Evolutionary conservation across 2,888 invertebrate species (phyloP).

Genomic region (Oscheius onirici): DNA sequence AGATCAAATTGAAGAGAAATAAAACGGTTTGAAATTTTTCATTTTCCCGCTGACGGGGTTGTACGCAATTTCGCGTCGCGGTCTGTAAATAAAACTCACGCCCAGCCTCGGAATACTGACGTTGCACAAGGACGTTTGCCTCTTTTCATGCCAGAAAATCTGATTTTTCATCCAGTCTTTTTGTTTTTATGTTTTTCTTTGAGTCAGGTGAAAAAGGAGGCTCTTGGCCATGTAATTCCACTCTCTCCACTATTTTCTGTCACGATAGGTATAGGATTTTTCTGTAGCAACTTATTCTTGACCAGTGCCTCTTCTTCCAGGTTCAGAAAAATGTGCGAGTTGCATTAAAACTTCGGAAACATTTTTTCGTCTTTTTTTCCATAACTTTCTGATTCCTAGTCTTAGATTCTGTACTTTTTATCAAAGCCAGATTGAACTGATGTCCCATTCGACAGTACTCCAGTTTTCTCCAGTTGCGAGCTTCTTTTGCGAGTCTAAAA

Average conservation of each 20-base stretch:
- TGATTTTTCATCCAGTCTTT: neutral
- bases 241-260: too few species aligned
- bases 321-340: too few species aligned
- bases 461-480: neutral
- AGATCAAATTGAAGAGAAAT: neutral
- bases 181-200: neutral
- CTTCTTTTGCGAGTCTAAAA: too few species aligned
- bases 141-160: neutral
- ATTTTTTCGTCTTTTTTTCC: too few species aligned
- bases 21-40: neutral
- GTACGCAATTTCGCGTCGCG: neutral
- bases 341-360: too few species aligned
- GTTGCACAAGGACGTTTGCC: slow-evolving; percentile 11
- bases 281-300: too few species aligned
- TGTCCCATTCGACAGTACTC: neutral
- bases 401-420: neutral
- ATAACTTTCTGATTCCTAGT: neutral
- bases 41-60: neutral
- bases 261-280: too few species aligned
- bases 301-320: too few species aligned
- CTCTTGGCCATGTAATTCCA: neutral
- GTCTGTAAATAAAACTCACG: neutral
- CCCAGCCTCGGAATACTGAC: slow-evolving; percentile 6
- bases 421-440: neutral
- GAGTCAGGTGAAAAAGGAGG: too few species aligned